Evolutionary conservation across 2,797 vertebrate genomes (phyloP), one percentile per base, ranked within the genome.

Genomic region (Cynopterus sphinx): DNA sequence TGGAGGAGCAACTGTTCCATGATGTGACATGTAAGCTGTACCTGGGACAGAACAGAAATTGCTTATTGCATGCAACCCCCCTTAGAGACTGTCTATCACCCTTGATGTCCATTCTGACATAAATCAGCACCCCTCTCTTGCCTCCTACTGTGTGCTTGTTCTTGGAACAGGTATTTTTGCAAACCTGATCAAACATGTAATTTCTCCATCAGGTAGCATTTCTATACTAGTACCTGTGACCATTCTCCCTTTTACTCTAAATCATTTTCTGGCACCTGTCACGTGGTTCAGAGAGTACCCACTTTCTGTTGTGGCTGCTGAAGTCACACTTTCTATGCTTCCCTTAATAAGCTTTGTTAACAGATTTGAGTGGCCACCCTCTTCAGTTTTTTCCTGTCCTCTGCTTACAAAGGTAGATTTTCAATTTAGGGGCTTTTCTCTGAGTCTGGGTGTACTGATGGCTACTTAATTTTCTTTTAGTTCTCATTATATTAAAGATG

Each of bases 401-500:
- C 21, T 2, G 0, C 21, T 46, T 46, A 6, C 43, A 8, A n/a
- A 63, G 43, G 31, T 33, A 6, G 15, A 26, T 36, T 67, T 51
- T 65, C 21, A 65, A 22, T 26, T n/a, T 83, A 9, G 2, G 2
- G 61, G n/a, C 43, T 67, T 11, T 65, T 26, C 43, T 22, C 22
- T 49, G 9, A 9, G 31, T 24, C 19, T 63, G 1, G n/a, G 21
- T 67, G 13, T 83, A 26, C 8, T 67, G 49, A 67, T 8, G 65
- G 8, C 31, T 83, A 36, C 22, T 49, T 31, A 17, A 5, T 67
- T 19, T 94, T 96, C 90, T 86, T 77, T 57, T 22, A 55, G 11
- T 39, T n/a, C 31, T 75, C 33, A 31, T 51, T 10, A 92, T 15
- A 91, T 95, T 21, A 70, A 96, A 96, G 83, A 65, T 87, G 4